Conservation (phyloP, 1,140 invertebrate species). For the Drosophila malerkotliana region DNA sequence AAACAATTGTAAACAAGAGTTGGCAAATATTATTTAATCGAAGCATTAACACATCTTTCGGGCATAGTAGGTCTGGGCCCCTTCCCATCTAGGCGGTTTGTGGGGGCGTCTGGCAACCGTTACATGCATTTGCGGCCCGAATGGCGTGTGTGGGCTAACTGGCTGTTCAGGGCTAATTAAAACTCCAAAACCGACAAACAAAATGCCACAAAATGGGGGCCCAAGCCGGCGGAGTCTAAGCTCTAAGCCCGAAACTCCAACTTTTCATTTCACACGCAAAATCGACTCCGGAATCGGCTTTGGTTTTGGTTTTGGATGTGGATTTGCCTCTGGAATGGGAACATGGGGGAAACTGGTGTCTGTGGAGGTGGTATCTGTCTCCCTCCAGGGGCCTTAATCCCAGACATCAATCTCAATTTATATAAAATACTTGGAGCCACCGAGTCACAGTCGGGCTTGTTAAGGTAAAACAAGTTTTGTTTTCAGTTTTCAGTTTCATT, state of each 20-base stretch:
- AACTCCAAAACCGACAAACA: conserved; percentile 40
- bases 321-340: conserved; percentile 18
- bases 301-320: background rate
- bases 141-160: conserved; percentile 63
- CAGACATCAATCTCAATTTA: conserved; percentile 68
- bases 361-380: conserved; percentile 23
- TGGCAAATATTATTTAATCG: conserved; percentile 60
- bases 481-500: conserved; percentile 62
- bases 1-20: conserved; percentile 50
- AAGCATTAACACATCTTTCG: conserved; percentile 56
- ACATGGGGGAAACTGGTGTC: conserved; percentile 6
- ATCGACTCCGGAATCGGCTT: conserved; percentile 6
- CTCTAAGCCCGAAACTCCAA: conserved; percentile 27
- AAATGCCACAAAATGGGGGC: conserved; percentile 24
- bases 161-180: conserved; percentile 76
- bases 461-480: conserved; percentile 50
- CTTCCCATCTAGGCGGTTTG: conserved; percentile 1
- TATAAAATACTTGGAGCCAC: conserved; percentile 26
- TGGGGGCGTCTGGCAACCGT: conserved; percentile 52
- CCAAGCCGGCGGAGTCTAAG: conserved; percentile 6
- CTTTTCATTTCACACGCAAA: conserved; percentile 54
- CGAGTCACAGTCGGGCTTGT: conserved; percentile 11
- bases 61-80: conserved; percentile 3
- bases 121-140: conserved; percentile 49
- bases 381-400: conserved; percentile 30